Conservation (phyloP, 2,797 vertebrate genomes). For the Vireo griseus region DNA sequence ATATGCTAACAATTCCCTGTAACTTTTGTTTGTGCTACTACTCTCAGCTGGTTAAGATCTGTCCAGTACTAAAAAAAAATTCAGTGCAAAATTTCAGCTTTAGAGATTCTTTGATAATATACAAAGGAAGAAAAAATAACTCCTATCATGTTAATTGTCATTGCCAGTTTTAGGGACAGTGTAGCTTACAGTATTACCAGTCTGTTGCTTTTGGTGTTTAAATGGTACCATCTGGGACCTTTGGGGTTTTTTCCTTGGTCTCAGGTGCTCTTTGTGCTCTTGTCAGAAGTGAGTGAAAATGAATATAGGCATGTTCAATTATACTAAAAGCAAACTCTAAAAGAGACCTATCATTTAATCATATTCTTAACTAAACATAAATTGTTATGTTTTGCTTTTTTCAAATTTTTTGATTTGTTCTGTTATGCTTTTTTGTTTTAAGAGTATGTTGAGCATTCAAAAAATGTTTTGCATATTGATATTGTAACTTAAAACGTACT, state of each 20-base stretch:
- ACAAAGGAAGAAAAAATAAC: neutral
- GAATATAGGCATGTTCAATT: neutral
- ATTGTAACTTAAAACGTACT: neutral
- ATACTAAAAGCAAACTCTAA: neutral
- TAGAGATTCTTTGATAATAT: neutral
- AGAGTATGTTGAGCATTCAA: neutral
- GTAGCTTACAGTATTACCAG: neutral
- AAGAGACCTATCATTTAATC: neutral
- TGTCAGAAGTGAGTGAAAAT: neutral
- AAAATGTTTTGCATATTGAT: neutral
- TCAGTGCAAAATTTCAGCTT: neutral
- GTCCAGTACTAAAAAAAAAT: neutral
- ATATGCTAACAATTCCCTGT: neutral
- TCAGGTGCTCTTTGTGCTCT: neutral
- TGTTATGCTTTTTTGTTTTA: neutral
- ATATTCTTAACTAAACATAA: neutral
- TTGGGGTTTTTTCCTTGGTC: rapidly evolving
- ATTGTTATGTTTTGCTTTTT: neutral
- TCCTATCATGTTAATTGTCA: neutral
- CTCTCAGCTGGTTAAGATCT: neutral
- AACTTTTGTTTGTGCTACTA: neutral
- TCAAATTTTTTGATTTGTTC: neutral
- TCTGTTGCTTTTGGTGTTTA: neutral
- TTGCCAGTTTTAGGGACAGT: neutral
- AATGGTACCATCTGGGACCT: neutral